Percentiles rank a stretch among this genome's conserved stretches.
Evolutionary conservation across 2,113 vertebrate genomes (phyloP).

Genomic region (Acrocephalus kingi): DNA sequence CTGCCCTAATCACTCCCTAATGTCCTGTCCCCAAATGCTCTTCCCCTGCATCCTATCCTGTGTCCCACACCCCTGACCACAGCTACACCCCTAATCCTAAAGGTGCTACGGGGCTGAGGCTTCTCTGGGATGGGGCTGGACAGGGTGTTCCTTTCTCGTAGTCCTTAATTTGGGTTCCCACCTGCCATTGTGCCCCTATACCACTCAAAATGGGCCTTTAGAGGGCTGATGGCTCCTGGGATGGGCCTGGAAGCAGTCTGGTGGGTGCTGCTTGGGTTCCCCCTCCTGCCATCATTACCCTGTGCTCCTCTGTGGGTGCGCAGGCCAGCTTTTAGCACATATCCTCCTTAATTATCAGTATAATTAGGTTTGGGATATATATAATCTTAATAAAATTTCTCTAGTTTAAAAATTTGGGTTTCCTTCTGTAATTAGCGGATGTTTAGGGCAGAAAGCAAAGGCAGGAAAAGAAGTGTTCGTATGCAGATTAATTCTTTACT

Average conservation of each 20-base stretch:
- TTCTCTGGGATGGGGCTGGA: not conserved
- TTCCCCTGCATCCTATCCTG: not conserved
- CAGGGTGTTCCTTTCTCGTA: not conserved
- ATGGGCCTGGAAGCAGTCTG: not conserved
- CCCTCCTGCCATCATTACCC: not conserved
- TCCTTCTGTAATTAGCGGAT: not conserved
- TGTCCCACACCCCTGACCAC: not conserved
- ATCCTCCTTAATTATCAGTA: not conserved
- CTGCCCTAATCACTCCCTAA: not conserved
- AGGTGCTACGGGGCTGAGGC: not conserved
- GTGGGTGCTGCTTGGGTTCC: not conserved
- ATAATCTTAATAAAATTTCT: not conserved
- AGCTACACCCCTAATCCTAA: not conserved
- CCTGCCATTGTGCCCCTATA: no score
- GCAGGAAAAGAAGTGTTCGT: not conserved
- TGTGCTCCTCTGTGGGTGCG: not conserved
- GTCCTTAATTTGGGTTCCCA: not conserved
- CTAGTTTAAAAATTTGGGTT: not conserved
- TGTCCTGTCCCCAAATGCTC: not conserved
- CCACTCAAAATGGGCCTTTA: not conserved
- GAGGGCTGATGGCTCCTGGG: not conserved
- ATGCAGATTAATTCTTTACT: not conserved
- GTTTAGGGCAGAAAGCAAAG: not conserved
- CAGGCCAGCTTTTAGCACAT: fast-evolving
- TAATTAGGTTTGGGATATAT: not conserved